phyloP scores from a whole-genome alignment of 2,888 invertebrate genomes.

The Eledone cirrhosa region DNA sequence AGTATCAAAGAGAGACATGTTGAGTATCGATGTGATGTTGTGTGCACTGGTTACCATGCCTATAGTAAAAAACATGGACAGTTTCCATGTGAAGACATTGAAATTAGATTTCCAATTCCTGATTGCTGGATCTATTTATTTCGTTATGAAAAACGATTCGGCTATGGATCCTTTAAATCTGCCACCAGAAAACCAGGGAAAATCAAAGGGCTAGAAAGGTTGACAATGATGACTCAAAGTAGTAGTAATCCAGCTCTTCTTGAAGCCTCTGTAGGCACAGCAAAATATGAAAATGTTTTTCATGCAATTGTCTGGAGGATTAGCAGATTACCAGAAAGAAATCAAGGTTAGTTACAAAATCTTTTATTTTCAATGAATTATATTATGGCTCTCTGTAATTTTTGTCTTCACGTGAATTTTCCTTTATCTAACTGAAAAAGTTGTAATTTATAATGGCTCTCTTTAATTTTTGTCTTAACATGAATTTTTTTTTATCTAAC shows the following conservation, averaged over 20 bases:
- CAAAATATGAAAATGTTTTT: conserved; percentile 99
- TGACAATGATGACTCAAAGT: conserved; percentile 66
- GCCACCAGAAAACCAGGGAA: conserved; percentile 73
- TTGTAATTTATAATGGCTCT: too few relatives aligned
- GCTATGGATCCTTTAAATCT: conserved; percentile 96
- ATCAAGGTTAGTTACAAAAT: conserved; percentile 91
- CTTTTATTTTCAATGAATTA: too few relatives aligned
- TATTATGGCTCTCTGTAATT: too few relatives aligned
- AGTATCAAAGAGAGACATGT: conserved; percentile 73
- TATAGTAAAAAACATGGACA: conserved; percentile 93
- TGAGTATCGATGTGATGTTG: conserved; percentile 91
- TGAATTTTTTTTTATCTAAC: too few relatives aligned
- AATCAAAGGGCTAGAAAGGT: conserved; percentile 69
- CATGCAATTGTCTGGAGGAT: conserved; percentile 98
- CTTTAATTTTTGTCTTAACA: too few relatives aligned
- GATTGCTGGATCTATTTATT: conserved; percentile 99
- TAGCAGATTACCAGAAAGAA: conserved; percentile 95
- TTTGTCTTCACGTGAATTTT: too few relatives aligned
- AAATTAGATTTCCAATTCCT: conserved; percentile 90
- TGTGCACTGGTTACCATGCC: conserved; percentile 96
- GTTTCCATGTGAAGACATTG: conserved; percentile 78
- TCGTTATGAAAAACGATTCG: conserved; percentile 96
- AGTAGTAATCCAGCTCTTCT: conserved; percentile 61
- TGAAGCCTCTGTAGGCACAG: conserved; percentile 82
- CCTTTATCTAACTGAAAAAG: too few relatives aligned